These are phyloP conservation scores for Leistus spinibarbis DNA, from an alignment of 2,888 invertebrate genomes.

Conservation along the genomic window DNA sequence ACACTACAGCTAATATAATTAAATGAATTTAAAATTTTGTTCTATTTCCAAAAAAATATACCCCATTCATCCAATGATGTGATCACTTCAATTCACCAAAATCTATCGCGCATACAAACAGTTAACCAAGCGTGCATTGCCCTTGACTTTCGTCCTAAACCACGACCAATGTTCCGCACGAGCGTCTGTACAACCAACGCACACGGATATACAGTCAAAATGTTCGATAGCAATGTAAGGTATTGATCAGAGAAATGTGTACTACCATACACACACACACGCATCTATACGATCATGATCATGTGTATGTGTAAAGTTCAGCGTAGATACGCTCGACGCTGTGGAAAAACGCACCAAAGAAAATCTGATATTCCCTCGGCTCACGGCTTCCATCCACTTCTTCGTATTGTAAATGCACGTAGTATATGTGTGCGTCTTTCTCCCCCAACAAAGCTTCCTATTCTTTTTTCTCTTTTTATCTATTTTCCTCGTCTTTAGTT, in stretches of 20 bases:
- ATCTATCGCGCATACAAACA: background rate
- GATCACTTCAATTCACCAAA: too few relatives aligned
- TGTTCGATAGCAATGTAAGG: background rate
- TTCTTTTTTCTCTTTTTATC: background rate
- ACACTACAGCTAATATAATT: too few relatives aligned
- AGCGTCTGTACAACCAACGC: conserved; percentile 1
- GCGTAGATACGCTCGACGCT: conserved; percentile 26
- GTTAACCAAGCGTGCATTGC: conserved; percentile 8
- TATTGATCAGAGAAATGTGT: conserved; percentile 1
- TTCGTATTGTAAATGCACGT: background rate
- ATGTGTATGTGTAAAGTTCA: conserved; percentile 32
- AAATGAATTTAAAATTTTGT: too few relatives aligned
- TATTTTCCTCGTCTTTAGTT: background rate
- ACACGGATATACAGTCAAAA: background rate
- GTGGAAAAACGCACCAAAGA: conserved; percentile 39
- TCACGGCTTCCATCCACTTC: background rate
- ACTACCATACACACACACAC: background rate
- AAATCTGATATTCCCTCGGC: conserved; percentile 35
- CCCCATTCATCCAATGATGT: too few relatives aligned
- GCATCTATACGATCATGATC: conserved; percentile 11
- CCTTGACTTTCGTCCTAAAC: conserved; percentile 21
- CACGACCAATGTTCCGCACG: conserved; percentile 26
- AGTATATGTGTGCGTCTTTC: background rate
- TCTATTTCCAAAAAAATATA: too few relatives aligned
- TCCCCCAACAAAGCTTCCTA: background rate